Percentiles rank a stretch among this genome's conserved stretches.
Conservation (phyloP, 2,797 vertebrate species). For the Xerus rutilus region DNA sequence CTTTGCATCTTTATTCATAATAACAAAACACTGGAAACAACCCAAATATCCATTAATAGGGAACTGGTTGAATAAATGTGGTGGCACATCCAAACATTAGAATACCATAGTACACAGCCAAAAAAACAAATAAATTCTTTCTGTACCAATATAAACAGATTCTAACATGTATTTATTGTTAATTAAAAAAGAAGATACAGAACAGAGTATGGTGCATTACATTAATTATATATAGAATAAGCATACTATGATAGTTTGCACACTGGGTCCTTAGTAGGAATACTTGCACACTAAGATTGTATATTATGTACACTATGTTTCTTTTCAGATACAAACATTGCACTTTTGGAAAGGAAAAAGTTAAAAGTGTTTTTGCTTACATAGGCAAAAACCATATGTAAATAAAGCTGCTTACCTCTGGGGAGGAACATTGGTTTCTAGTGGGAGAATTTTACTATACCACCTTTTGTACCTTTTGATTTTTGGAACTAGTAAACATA, state of each 20-base stretch:
- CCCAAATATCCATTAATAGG: conserved; percentile 29
- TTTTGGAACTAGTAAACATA: conserved; percentile 40
- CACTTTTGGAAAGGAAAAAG: conserved; percentile 29
- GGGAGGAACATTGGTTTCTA: background rate
- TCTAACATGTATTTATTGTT: background rate
- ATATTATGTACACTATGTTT: background rate
- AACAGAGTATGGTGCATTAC: background rate
- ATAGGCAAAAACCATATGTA: background rate
- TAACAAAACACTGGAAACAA: conserved; percentile 67
- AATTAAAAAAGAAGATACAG: background rate
- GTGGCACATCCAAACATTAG: background rate
- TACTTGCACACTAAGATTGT: conserved; percentile 1
- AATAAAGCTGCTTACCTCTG: background rate
- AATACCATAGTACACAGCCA: background rate
- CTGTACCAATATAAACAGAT: background rate
- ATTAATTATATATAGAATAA: background rate
- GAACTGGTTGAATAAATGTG: conserved; percentile 45
- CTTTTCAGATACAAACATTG: conserved; percentile 25
- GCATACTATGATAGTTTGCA: background rate
- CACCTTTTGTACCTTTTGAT: background rate
- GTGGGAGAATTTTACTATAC: background rate
- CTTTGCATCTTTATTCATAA: conserved; percentile 44
- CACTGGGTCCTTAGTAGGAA: background rate
- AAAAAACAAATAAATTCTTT: conserved; percentile 47
- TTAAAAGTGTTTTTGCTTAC: background rate